These are phyloP conservation scores for Leucophenga maculata DNA, from an alignment of 2,888 invertebrate species.

Conservation along the genomic window DNA sequence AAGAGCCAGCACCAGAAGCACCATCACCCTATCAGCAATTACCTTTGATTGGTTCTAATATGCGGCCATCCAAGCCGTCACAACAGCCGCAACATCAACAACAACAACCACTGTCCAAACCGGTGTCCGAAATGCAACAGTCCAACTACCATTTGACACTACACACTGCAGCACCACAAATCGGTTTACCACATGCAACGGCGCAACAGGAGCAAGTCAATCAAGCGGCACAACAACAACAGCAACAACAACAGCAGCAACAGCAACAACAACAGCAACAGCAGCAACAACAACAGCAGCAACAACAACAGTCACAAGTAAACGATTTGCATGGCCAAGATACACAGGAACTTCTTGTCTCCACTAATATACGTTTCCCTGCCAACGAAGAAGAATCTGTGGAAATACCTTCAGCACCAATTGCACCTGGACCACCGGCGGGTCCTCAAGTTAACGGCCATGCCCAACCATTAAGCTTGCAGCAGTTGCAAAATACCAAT, in stretches of 20 bases:
- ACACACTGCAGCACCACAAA: slow-evolving; percentile 7
- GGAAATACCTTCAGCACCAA: slow-evolving; percentile 49
- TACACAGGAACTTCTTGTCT: slow-evolving; percentile 67
- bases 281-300: slow-evolving; percentile 2
- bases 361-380: slow-evolving; percentile 71
- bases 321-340: slow-evolving; percentile 45
- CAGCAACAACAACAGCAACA: not conserved
- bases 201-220: not conserved
- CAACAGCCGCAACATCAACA: slow-evolving; percentile 42
- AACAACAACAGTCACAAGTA: not conserved
- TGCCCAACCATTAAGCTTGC: slow-evolving; percentile 68
- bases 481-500: slow-evolving; percentile 63
- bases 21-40: slow-evolving; percentile 65
- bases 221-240: slow-evolving; percentile 10
- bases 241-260: not conserved
- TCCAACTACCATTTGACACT: slow-evolving; percentile 19
- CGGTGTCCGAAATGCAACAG: slow-evolving; percentile 20
- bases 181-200: not conserved
- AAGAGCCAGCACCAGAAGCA: slow-evolving; percentile 57
- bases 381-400: slow-evolving; percentile 58
- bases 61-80: slow-evolving; percentile 35
- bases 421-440: slow-evolving; percentile 50
- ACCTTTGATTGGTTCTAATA: slow-evolving; percentile 53
- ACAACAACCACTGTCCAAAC: slow-evolving; percentile 26
- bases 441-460: slow-evolving; percentile 69